Conservation (phyloP, 2,113 vertebrate genomes). For the Upupa epops region DNA sequence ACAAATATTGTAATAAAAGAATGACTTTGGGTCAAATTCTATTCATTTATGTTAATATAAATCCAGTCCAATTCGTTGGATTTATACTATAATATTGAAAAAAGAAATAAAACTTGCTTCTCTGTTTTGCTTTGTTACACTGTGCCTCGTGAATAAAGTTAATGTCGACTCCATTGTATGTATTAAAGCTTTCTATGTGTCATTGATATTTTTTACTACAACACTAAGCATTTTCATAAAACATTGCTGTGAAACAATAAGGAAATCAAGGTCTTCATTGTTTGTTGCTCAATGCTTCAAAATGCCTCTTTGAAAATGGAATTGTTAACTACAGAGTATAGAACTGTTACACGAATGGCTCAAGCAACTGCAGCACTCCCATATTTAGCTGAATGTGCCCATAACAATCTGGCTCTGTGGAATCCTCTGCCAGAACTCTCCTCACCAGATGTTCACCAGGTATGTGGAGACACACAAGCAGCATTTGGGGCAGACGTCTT, state of each 20-base stretch:
- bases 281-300: not conserved
- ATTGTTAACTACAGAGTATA: not conserved
- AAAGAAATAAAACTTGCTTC: not conserved
- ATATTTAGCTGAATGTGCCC: not conserved
- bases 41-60: not conserved
- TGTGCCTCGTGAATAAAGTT: not conserved
- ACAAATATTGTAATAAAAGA: not conserved
- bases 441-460: not conserved
- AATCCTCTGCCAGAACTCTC: not conserved
- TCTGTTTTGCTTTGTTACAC: not conserved
- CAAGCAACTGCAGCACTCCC: accelerated
- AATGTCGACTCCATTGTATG: not conserved
- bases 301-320: not conserved
- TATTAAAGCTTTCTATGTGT: not conserved
- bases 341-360: not conserved
- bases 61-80: not conserved
- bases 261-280: not conserved
- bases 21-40: not conserved
- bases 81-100: not conserved
- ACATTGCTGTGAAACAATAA: not conserved
- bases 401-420: not conserved
- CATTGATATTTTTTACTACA: not conserved
- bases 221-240: not conserved
- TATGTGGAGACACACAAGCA: not conserved
- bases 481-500: not conserved